Base-by-base conservation (phyloP, 2,113 vertebrate species). In the Cranoglanis bouderius region DNA sequence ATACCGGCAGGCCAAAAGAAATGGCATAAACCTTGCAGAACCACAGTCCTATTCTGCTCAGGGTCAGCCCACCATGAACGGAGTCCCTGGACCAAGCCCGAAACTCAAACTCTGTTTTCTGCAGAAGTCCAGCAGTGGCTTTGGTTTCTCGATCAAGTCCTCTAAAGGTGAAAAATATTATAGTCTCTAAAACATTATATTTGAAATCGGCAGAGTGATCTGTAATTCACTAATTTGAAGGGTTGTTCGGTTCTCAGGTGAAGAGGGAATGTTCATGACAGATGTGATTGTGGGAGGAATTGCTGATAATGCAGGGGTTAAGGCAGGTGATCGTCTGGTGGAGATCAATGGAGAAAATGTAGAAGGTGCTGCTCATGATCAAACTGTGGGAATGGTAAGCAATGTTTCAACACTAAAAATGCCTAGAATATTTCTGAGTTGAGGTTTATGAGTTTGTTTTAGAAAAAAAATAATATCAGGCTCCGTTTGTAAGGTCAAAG, bases 341-440 rank as follows among this genome's bases (percentile, higher is more conserved):
- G 97, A 99, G 93, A 89, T 99, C 88, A 99, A 99, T 0, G 97
- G 97, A 14, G 94, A 97, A 91, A 97, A 96, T 0, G 90, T 98
- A 1, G 97, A 98, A 90, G 90, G 90, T 0, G 77, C 86, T 91
- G 96, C 94, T 8, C 97, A 99, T 0, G 95, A 98, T 1, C 90
- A 97, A 74, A 95, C 94, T 49, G 97, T 98, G 87, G 93, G 95
- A 55, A 97, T 96, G 94, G 97, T 97, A 86, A 87, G 46, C 51
- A 57, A 65, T 19, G 46, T 16, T 38, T 59, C 18, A 24, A 67
- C 19, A 80, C 26, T 32, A 40, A 65, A 53, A 32, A 67, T 49
- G 6, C 32, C 9, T 40, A 40, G 12, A 80, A 53, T 12, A 40
- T 75, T n/a, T 74, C 29, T 77, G 1, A 43, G 21, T 43, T 55